These are phyloP conservation scores for Hypercompe scribonia DNA, from an alignment of 2,888 invertebrate genomes.

Conservation along the genomic window DNA sequence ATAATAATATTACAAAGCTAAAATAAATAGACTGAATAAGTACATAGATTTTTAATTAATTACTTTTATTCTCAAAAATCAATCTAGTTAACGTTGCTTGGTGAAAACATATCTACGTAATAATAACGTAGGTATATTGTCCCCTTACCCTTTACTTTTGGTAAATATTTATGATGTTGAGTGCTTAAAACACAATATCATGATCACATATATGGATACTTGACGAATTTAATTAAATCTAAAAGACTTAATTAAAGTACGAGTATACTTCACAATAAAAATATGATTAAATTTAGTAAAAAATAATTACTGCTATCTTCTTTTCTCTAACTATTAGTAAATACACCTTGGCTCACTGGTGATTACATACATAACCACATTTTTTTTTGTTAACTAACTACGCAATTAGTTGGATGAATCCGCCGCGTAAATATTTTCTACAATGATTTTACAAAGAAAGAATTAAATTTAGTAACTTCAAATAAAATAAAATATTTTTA, in stretches of 20 bases:
- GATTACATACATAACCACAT: too few relatives aligned
- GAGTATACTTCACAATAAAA: not conserved
- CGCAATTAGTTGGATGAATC: too few relatives aligned
- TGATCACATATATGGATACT: not conserved
- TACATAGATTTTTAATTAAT: too few relatives aligned
- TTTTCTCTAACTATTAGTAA: not conserved
- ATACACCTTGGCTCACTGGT: too few relatives aligned
- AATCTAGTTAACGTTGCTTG: not conserved
- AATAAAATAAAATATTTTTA: too few relatives aligned
- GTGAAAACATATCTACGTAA: not conserved
- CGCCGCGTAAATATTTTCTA: too few relatives aligned
- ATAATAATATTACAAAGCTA: too few relatives aligned
- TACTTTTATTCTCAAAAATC: not conserved
- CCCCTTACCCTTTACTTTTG: not conserved
- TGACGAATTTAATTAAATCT: not conserved
- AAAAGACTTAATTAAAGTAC: not conserved
- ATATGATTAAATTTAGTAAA: not conserved
- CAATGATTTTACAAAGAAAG: too few relatives aligned
- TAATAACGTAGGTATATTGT: too few relatives aligned
- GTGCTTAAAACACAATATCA: not conserved
- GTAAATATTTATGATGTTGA: not conserved
- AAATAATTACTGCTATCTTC: not conserved
- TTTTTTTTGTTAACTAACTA: too few relatives aligned
- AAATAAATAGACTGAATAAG: too few relatives aligned
- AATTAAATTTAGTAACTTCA: too few relatives aligned